These are phyloP conservation scores for Geopemphigus sp. DNA, from an alignment of 1,140 invertebrate genomes.

Conservation along the genomic window DNA sequence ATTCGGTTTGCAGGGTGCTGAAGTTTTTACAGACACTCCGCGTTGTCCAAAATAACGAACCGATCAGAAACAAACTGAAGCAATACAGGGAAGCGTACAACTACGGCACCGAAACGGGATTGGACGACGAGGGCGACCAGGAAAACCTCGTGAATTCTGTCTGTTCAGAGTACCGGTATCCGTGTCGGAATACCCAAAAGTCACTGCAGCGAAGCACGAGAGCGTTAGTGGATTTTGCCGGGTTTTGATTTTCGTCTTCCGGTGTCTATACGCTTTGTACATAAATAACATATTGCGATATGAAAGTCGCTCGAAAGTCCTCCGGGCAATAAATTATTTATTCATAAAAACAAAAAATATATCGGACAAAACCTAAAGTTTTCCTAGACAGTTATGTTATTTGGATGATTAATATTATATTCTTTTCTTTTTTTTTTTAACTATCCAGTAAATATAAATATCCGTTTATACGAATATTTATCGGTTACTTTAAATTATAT, in stretches of 20 bases:
- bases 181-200: slow-evolving; percentile 31
- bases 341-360: too few species aligned
- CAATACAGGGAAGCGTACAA: slow-evolving; percentile 50
- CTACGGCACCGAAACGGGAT: slow-evolving; percentile 16
- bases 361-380: too few species aligned
- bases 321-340: too few species aligned
- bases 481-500: too few species aligned
- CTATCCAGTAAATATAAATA: too few species aligned
- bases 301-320: too few species aligned
- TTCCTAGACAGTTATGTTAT: too few species aligned
- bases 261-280: neutral
- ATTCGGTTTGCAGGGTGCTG: slow-evolving; percentile 39
- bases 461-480: too few species aligned
- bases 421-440: too few species aligned
- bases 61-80: slow-evolving; percentile 48
- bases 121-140: neutral
- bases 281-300: neutral
- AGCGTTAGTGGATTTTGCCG: neutral
- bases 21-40: slow-evolving; percentile 50
- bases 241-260: neutral
- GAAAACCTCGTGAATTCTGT: slow-evolving; percentile 32
- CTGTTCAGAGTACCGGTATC: slow-evolving; percentile 22
- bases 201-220: slow-evolving; percentile 35
- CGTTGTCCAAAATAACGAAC: slow-evolving; percentile 44
- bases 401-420: too few species aligned